Conservation (phyloP, 37 sponge, comb jelly and placozoan species). For the Axinella damicornis region DNA sequence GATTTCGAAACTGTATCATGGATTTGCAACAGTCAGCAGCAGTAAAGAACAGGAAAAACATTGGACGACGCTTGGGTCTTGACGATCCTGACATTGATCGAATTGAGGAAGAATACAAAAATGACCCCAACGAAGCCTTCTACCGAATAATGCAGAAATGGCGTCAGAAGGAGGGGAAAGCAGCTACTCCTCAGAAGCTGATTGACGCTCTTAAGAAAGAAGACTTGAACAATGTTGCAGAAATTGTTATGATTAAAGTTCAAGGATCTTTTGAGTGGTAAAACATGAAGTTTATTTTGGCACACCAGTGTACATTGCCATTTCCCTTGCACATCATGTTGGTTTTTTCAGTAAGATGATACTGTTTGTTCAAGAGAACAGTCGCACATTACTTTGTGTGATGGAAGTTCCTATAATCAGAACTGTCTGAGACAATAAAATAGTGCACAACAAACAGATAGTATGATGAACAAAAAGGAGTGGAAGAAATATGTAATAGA, state of each 20-base stretch:
- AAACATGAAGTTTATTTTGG: no score
- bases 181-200: background rate
- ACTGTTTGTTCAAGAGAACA: no score
- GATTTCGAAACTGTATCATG: background rate
- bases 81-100: background rate
- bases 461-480: no score
- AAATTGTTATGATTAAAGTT: background rate
- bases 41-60: background rate
- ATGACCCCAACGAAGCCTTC: background rate
- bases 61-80: slow-evolving; percentile 5
- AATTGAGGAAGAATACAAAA: background rate
- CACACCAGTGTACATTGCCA: no score
- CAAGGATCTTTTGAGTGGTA: no score
- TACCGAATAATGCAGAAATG: slow-evolving; percentile 4
- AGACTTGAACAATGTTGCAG: background rate
- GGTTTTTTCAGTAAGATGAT: no score
- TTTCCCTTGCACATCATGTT: no score
- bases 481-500: no score
- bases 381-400: no score
- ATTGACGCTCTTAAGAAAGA: background rate
- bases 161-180: background rate
- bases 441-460: no score
- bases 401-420: no score
- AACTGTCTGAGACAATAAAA: no score
- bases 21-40: slow-evolving; percentile 1